These are phyloP conservation scores for Peromyscus eremicus DNA, from an alignment of 2,797 vertebrate species.

Conservation along the genomic window DNA sequence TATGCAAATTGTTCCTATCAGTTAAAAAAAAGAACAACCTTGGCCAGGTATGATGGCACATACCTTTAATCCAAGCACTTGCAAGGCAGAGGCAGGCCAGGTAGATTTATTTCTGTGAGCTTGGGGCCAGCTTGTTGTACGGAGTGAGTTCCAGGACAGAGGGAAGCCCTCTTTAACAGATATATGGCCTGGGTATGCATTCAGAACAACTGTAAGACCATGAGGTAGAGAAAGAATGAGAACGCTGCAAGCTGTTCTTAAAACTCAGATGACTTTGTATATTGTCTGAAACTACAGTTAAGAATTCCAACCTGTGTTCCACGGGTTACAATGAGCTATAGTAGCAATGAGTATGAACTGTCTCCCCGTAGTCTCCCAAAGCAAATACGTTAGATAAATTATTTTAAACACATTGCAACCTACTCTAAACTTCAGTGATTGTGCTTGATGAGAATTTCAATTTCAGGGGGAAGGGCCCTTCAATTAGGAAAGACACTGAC, in stretches of 20 bases:
- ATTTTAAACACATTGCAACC: constrained; percentile 60
- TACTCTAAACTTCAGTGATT: constrained; percentile 62
- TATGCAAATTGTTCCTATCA: constrained; percentile 55
- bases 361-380: constrained; percentile 33
- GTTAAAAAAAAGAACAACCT: constrained; percentile 34
- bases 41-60: background rate
- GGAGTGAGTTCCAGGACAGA: background rate
- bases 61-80: background rate
- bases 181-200: background rate
- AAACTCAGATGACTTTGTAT: constrained; percentile 1
- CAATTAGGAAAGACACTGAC: constrained; percentile 59
- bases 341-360: constrained; percentile 43
- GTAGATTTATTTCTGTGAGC: background rate
- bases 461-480: background rate
- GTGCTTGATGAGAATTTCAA: constrained; percentile 60
- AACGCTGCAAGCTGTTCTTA: constrained; percentile 44
- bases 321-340: background rate
- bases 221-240: background rate
- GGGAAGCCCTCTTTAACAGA: background rate
- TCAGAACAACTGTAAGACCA: background rate
- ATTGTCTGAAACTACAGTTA: constrained; percentile 18
- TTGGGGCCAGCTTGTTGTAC: background rate
- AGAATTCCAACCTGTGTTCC: constrained; percentile 25
- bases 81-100: background rate
- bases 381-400: constrained; percentile 53